phyloP scores from a whole-genome alignment of 1,140 invertebrate species.

The Megathymus violae region DNA sequence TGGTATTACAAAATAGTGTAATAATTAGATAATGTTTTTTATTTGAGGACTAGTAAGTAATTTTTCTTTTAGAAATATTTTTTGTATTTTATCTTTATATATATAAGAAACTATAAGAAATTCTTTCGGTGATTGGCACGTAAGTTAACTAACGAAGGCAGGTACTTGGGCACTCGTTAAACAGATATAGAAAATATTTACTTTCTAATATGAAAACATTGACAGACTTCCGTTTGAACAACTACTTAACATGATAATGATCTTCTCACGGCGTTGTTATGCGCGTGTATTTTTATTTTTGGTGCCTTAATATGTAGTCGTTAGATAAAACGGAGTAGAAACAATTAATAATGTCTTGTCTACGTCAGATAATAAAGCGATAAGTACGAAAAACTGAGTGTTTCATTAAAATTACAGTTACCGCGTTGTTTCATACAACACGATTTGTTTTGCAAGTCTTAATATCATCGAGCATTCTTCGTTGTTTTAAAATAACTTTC shows the following conservation, averaged over 20 bases:
- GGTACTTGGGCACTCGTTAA: too few relatives aligned
- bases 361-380: conserved; percentile 27
- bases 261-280: conserved; percentile 28
- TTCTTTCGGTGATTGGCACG: too few relatives aligned
- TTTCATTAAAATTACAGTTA: conserved; percentile 3
- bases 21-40: too few relatives aligned
- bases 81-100: too few relatives aligned
- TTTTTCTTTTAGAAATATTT: too few relatives aligned
- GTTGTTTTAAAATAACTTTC: too few relatives aligned
- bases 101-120: too few relatives aligned
- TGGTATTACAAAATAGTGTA: too few relatives aligned
- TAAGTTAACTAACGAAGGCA: too few relatives aligned
- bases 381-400: conserved; percentile 16
- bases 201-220: conserved; percentile 28
- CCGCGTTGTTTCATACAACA: background rate
- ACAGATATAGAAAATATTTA: background rate
- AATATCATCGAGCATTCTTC: too few relatives aligned
- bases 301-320: conserved; percentile 2
- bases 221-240: conserved; percentile 22
- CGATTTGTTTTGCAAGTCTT: background rate
- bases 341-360: conserved; percentile 25
- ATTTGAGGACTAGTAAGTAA: too few relatives aligned
- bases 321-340: conserved; percentile 17
- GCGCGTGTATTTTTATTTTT: conserved; percentile 27
- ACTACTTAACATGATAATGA: conserved; percentile 23